Percentiles rank a stretch among this genome's conserved stretches.
Evolutionary conservation across 2,888 invertebrate species (phyloP).

Genomic region (Dorcus parallelipipedus): DNA sequence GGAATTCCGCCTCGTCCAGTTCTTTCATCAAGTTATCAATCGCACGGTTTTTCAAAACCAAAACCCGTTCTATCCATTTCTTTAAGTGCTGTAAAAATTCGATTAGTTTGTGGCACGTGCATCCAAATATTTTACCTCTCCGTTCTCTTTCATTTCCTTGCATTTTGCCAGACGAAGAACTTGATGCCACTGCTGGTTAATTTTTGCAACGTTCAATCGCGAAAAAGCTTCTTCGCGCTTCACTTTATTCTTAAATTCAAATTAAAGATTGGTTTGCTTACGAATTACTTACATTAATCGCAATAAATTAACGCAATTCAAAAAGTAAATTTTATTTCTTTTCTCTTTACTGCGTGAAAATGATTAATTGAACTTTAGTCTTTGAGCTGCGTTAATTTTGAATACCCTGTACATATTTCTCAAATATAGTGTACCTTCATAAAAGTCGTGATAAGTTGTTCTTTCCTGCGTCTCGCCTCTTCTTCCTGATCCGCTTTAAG

Average conservation of each 20-base stretch:
- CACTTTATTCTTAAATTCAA: slow-evolving; percentile 66
- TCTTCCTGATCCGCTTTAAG: slow-evolving; percentile 79
- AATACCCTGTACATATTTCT: background rate
- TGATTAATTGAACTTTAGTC: too few species aligned
- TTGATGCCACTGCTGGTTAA: slow-evolving; percentile 82
- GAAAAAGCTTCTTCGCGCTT: slow-evolving; percentile 77
- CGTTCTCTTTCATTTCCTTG: slow-evolving; percentile 67
- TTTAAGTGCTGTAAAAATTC: slow-evolving; percentile 51
- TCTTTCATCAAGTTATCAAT: slow-evolving; percentile 63
- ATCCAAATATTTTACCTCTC: slow-evolving; percentile 52
- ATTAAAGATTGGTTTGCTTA: too few species aligned
- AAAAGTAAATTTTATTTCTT: too few species aligned
- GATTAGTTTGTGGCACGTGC: background rate
- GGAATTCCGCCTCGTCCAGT: slow-evolving; percentile 68
- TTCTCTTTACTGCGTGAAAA: background rate
- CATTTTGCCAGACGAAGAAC: slow-evolving; percentile 73
- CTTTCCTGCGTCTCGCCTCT: slow-evolving; percentile 74
- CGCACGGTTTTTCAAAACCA: slow-evolving; percentile 66
- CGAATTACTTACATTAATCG: too few species aligned
- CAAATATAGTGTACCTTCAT: slow-evolving; percentile 62
- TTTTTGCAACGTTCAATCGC: slow-evolving; percentile 76
- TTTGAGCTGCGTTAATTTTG: background rate
- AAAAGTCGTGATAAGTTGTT: slow-evolving; percentile 74
- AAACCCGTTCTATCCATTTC: slow-evolving; percentile 58
- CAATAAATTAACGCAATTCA: too few species aligned